A percentile compares a stretch with the other conserved stretches of the same genome.
Evolutionary conservation across 1,140 invertebrate species (phyloP).

Genomic region (Drosophila kohkoa): DNA sequence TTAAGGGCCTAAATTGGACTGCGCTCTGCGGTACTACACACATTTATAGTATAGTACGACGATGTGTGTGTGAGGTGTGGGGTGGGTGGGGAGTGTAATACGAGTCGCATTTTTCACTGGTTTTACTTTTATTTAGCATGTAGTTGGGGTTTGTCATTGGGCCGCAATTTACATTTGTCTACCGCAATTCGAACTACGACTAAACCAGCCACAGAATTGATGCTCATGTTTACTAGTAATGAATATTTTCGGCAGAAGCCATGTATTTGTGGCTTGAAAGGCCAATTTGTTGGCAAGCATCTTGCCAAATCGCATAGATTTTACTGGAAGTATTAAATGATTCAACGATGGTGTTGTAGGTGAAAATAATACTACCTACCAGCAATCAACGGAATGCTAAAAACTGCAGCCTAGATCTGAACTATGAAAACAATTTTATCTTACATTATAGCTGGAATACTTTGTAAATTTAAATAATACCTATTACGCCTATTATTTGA

Average conservation of each 20-base stretch:
- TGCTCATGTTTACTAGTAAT: slow-evolving; percentile 69
- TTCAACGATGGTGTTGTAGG: no score
- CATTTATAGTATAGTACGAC: no score
- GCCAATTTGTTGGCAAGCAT: slow-evolving; percentile 44
- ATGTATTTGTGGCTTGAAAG: slow-evolving; percentile 40
- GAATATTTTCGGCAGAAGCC: slow-evolving; percentile 64
- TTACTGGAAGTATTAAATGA: neutral
- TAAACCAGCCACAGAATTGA: slow-evolving; percentile 69
- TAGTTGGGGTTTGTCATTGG: slow-evolving; percentile 64
- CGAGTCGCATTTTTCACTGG: slow-evolving; percentile 42
- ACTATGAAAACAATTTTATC: no score
- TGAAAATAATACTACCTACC: no score
- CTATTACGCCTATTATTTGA: no score
- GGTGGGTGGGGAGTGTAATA: slow-evolving; percentile 6
- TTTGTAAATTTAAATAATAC: no score
- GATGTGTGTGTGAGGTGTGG: neutral
- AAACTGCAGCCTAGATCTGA: no score
- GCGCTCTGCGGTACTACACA: neutral
- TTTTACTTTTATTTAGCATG: slow-evolving; percentile 70
- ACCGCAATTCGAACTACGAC: slow-evolving; percentile 31
- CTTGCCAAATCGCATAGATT: slow-evolving; percentile 17
- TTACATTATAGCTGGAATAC: no score
- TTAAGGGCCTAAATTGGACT: slow-evolving; percentile 16
- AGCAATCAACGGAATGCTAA: no score
- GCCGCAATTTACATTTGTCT: slow-evolving; percentile 75